Percentiles rank a stretch among this genome's conserved stretches.
phyloP scores from a whole-genome alignment of 2,888 invertebrate genomes.

The Gnatocerus cornutus region DNA sequence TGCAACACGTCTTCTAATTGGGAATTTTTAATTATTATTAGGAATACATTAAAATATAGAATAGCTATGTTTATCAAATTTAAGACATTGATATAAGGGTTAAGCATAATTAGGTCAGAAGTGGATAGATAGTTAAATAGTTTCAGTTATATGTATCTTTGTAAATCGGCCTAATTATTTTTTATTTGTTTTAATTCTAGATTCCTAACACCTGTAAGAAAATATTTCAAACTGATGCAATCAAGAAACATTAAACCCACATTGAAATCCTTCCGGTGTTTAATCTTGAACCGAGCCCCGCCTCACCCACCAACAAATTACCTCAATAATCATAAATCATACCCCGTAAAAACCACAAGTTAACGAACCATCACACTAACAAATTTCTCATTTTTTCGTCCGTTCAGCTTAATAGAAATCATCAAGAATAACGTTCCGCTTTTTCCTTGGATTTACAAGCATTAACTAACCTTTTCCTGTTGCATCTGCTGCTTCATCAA shows the following conservation, averaged over 20 bases:
- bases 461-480: constrained; percentile 90
- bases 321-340: constrained; percentile 4
- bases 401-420: constrained; percentile 2
- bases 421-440: not conserved
- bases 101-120: no score
- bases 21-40: no score
- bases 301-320: constrained; percentile 1
- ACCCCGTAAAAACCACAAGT: not conserved
- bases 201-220: not conserved
- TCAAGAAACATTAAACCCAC: not conserved
- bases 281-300: not conserved
- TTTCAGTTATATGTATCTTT: no score
- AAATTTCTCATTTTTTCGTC: not conserved
- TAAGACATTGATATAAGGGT: no score
- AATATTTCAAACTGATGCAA: constrained; percentile 1
- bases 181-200: not conserved
- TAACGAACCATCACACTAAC: not conserved
- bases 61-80: no score
- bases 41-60: no score
- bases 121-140: no score
- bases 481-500: constrained; percentile 98
- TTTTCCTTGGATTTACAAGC: constrained; percentile 10
- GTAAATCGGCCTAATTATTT: not conserved
- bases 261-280: constrained; percentile 1
- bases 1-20: no score